Percentiles rank a stretch among this genome's conserved stretches.
Conservation (phyloP, 2,797 vertebrate genomes). For the Brachymystax lenok region DNA sequence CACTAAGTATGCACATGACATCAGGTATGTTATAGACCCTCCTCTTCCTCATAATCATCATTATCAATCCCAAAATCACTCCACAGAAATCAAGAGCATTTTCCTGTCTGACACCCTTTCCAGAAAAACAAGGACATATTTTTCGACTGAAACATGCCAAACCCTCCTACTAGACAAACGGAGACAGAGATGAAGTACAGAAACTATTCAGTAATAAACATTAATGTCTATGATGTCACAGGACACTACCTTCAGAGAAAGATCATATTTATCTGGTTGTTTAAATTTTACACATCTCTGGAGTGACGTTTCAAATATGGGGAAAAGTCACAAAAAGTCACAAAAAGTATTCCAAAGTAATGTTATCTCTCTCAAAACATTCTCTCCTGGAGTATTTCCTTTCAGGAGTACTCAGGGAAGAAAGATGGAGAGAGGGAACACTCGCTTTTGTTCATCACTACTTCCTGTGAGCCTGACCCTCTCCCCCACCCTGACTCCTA, state of each 20-base stretch:
- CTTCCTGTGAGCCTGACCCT: slow-evolving; percentile 29
- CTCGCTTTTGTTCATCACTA: background rate
- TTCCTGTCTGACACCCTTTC: background rate
- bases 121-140: background rate
- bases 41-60: background rate
- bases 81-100: no score
- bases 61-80: no score
- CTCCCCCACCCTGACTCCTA: background rate
- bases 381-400: background rate
- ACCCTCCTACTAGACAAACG: background rate
- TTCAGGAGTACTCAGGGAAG: background rate
- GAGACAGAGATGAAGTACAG: background rate
- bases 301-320: background rate
- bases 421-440: background rate
- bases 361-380: background rate
- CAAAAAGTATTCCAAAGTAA: no score
- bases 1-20: no score
- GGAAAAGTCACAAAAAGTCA: background rate
- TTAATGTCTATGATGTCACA: no score
- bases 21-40: background rate
- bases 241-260: no score
- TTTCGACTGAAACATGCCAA: background rate
- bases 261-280: no score
- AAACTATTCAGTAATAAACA: background rate
- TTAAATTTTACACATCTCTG: background rate